Evolutionary conservation across 2,797 vertebrate genomes (phyloP).

Genomic region (Urocyon cinereoargenteus): DNA sequence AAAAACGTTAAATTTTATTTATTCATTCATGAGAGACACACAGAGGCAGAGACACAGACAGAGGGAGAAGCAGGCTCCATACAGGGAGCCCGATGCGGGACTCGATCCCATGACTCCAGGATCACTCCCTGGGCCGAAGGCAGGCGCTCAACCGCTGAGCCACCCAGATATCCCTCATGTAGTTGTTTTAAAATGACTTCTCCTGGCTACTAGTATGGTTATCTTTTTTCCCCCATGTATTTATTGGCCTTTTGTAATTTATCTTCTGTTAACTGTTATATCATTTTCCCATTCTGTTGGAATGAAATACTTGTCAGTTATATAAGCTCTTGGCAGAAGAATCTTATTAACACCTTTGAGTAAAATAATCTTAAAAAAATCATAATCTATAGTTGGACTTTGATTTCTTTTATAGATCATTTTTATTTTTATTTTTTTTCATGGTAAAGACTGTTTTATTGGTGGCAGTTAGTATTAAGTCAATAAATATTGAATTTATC

Average conservation of each 20-base stretch:
- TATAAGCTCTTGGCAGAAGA: background rate
- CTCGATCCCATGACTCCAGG: too few relatives aligned
- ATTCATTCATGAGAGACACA: too few relatives aligned
- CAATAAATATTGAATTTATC: too few relatives aligned
- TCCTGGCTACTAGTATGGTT: background rate
- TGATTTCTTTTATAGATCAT: background rate
- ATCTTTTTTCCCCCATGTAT: background rate
- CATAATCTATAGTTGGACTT: background rate
- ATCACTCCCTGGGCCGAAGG: too few relatives aligned
- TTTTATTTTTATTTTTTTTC: background rate
- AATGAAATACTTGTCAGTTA: background rate
- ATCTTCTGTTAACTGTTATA: background rate
- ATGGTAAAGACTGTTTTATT: too few relatives aligned
- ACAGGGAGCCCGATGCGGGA: too few relatives aligned
- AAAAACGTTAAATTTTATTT: too few relatives aligned
- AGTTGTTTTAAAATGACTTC: background rate
- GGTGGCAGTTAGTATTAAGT: too few relatives aligned
- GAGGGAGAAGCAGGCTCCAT: too few relatives aligned
- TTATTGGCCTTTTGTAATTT: background rate
- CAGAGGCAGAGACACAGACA: too few relatives aligned
- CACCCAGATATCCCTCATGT: too few relatives aligned
- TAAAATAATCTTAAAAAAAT: background rate
- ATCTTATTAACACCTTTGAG: background rate
- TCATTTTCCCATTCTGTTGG: background rate
- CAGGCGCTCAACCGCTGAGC: too few relatives aligned